These are phyloP conservation scores for Cephus runcator DNA, from an alignment of 2,888 invertebrate genomes.

Conservation along the genomic window DNA sequence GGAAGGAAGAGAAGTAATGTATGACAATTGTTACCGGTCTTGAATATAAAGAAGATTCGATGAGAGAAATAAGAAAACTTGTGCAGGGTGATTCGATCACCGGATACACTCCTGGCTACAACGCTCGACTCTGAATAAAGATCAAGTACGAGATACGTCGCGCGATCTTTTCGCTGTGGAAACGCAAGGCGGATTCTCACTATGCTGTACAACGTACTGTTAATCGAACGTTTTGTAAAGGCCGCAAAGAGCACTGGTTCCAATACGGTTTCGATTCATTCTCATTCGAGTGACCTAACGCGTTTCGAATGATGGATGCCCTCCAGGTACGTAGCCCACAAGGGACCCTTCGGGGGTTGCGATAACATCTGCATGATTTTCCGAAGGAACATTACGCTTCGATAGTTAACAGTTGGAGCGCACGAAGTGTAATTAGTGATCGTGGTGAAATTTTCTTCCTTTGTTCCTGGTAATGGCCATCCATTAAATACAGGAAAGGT, in stretches of 20 bases:
- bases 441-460: background rate
- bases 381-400: background rate
- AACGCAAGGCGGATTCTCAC: background rate
- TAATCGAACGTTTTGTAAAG: background rate
- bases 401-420: background rate
- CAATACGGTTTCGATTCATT: background rate
- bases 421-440: background rate
- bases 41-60: background rate
- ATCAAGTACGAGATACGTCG: constrained; percentile 14
- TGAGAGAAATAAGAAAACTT: background rate
- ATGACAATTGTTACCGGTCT: background rate
- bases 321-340: background rate
- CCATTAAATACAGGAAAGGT: background rate
- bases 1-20: background rate
- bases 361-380: background rate
- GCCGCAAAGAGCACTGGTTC: background rate
- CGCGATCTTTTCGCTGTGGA: constrained; percentile 11
- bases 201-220: background rate
- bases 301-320: background rate
- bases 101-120: constrained; percentile 4
- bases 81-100: background rate
- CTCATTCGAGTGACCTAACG: background rate
- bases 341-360: background rate
- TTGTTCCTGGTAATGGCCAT: background rate
- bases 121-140: constrained; percentile 12